Evolutionary conservation across 1,140 invertebrate species (phyloP), one percentile per base, ranked within the genome.

Genomic region (Diachasma alloeum): DNA sequence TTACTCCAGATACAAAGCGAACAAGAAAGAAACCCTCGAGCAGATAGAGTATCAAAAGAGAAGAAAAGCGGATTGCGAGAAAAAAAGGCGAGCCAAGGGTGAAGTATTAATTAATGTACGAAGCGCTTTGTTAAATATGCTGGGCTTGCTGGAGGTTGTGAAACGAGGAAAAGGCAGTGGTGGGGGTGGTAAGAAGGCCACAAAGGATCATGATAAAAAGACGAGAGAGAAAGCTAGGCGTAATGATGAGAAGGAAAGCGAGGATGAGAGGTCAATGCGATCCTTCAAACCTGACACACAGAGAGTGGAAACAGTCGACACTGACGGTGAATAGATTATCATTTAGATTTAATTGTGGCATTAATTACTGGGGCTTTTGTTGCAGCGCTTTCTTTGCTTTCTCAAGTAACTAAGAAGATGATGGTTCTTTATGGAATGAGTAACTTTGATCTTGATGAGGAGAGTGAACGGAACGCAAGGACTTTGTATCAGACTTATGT

Each of bases 21-120:
- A 91, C 1, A 92, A 91, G 79, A 87, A 87, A 31, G 83, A 87
- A 42, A 83, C 92, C 19, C 70, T 83, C 1, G 84, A 88, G 4
- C 81, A 91, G 77, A 88, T 91, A 4, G 80, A 87, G 19, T 82
- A 86, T 1, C 86, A 92, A 77, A 83, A 83, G 15, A 82, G 88
- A n/a, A 89, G 90, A 22, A 87, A 90, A 75, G 76, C 76, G 0
- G 80, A 90, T 24, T 82, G 79, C 2, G 85, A 81, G 13, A 74
- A 84, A 10, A 31, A 76, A 24, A 83, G 78, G 26, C 86, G 86
- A 80, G 73, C 22, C 71, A 78, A 79, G 0, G 84, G 85, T 1
- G 75, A 87, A 83, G 78, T 87, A 36, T 74, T 88, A 8, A 84
- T 86, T 53, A 77, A 86, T 4, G 82, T 90, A 15, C 86, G 81